Base-by-base conservation (phyloP, 2,888 invertebrate genomes). In the Drosophila meridiana region DNA sequence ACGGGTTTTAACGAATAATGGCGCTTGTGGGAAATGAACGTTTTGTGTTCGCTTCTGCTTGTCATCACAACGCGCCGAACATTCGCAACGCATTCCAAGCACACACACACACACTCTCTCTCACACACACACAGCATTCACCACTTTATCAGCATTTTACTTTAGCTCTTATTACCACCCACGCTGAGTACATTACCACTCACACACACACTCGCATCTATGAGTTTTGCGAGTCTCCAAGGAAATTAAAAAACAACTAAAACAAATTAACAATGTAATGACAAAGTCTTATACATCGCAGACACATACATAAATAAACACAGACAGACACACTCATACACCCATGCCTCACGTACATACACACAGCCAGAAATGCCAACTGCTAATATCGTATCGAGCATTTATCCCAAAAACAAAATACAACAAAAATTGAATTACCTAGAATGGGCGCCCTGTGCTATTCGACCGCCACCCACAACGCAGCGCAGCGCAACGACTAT, bases 21-120 rank as follows among this genome's bases (percentile, higher is more conserved):
- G 82, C 73, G 84, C 87, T 90, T 90, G 84, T 90, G 87, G 87
- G 87, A 87, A 87, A 90, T 90, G 89, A 87, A 90, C 90, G 87
- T 87, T 87, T 87, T 87, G 89, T 87, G 87, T 87, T 89, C 86
- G 83, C 88, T 88, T 87, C 77, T 79, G 90, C 90, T 81, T 87
- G 90, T 88, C 87, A 90, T 90, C 86, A 73, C 87, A 80, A 77
- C 69, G 73, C 87, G 67, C 73, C 69, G 64, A 67, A 63, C 78
- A 80, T 67, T 73, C 66, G 73, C 78, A 77, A 62, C 73, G 74
- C 82, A 80, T 80, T 77, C 73, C 78, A 61, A 79, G 71, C 63
- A 75, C 82, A 78, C 64, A 73, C 64, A 84, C 84, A 76, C 64
- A 78, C 58, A 38, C 28, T 20, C 20, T 20, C n/a, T n/a, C n/a